These are phyloP conservation scores for Alethe castanea DNA, from an alignment of 2,113 vertebrate species.

Conservation along the genomic window DNA sequence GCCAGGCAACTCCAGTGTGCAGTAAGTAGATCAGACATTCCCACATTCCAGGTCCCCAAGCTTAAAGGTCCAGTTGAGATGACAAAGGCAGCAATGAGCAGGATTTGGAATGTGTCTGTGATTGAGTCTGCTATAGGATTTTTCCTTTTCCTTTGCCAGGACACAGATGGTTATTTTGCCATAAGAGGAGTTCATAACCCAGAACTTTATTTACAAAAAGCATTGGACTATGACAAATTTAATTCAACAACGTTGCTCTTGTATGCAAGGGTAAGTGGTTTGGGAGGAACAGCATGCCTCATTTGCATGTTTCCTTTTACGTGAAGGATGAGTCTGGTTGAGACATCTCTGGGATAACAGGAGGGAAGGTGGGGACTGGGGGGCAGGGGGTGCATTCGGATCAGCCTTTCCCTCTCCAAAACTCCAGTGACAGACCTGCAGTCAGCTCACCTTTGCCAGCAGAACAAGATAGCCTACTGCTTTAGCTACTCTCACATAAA, in stretches of 20 bases:
- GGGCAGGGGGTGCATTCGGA: accelerated
- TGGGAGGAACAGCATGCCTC: neutral
- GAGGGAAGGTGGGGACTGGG: neutral
- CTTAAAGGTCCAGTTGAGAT: neutral
- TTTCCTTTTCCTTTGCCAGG: constrained; percentile 56
- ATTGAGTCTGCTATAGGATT: neutral
- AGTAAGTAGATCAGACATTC: neutral
- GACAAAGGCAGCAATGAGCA: neutral
- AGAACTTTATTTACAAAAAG: constrained; percentile 74
- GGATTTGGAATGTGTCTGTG: neutral
- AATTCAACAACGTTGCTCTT: constrained; percentile 72
- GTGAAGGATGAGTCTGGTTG: neutral
- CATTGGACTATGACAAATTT: constrained; percentile 79
- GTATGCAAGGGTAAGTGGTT: constrained; percentile 76
- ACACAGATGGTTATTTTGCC: constrained; percentile 73
- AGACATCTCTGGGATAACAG: neutral
- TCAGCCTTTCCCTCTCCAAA: neutral
- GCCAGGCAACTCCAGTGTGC: neutral
- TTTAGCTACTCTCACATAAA: neutral
- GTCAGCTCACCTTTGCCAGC: neutral
- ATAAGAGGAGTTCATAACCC: constrained; percentile 78
- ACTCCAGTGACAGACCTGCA: neutral
- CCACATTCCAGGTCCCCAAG: neutral
- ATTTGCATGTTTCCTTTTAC: neutral
- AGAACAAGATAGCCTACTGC: neutral